A percentile compares a stretch with the other conserved stretches of the same genome.
Evolutionary conservation across 1,140 invertebrate species (phyloP).

Genomic region (Chironomus striatipennis): DNA sequence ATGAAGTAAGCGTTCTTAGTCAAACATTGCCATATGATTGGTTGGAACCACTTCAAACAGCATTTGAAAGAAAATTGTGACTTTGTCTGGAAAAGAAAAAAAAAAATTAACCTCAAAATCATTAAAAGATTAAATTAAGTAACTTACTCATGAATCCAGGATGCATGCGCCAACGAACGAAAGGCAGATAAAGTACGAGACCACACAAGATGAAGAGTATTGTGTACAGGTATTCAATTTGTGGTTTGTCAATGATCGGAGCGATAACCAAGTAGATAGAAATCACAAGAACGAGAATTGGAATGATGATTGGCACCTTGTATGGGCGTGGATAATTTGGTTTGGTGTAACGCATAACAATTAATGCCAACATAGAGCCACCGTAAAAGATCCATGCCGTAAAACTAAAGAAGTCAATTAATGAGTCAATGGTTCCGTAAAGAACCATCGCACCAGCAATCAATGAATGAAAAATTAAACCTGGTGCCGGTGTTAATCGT

Average conservation of each 20-base stretch:
- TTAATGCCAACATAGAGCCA: conserved; percentile 75
- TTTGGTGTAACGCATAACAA: conserved; percentile 80
- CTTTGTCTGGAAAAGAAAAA: conserved; percentile 58
- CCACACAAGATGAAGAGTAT: conserved; percentile 79
- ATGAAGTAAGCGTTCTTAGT: conserved; percentile 28
- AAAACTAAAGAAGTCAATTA: conserved; percentile 94
- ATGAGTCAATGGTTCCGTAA: conserved; percentile 77
- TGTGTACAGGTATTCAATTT: conserved; percentile 87
- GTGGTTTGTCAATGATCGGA: conserved; percentile 85
- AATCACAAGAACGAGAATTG: conserved; percentile 75
- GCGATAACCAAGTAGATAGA: conserved; percentile 86
- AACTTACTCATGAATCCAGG: conserved; percentile 73
- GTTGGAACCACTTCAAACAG: conserved; percentile 85
- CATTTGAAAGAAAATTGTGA: conserved; percentile 85
- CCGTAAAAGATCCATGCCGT: conserved; percentile 94
- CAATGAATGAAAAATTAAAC: conserved; percentile 84
- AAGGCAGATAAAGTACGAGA: conserved; percentile 84
- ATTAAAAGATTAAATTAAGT: conserved; percentile 22
- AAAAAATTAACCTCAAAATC: conserved; percentile 19
- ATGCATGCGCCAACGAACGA: conserved; percentile 78
- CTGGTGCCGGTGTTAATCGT: conserved; percentile 87
- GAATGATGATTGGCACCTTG: conserved; percentile 86
- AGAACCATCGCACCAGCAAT: conserved; percentile 75
- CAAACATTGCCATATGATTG: conserved; percentile 49
- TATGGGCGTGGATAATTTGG: conserved; percentile 80